Percentiles rank a stretch among this genome's conserved stretches.
Conservation (phyloP, 2,113 vertebrate genomes). For the Crypturellus undulatus region DNA sequence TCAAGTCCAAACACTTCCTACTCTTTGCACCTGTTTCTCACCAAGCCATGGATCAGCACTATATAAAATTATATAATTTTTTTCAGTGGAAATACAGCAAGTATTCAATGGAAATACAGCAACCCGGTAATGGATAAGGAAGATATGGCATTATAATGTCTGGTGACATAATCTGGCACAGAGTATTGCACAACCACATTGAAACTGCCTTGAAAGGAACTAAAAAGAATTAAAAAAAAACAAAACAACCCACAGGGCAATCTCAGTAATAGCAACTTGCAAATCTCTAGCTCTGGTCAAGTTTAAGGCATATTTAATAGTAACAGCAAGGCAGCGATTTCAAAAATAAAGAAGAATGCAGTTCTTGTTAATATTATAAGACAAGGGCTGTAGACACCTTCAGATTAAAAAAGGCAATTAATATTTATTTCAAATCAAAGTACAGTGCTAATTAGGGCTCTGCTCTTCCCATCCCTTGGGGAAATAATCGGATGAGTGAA, state of each 20-base stretch:
- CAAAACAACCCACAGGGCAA: neutral
- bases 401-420: constrained; percentile 65
- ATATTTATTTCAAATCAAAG: constrained; percentile 67
- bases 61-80: neutral
- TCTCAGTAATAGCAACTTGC: neutral
- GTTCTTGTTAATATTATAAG: neutral
- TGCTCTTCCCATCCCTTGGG: constrained; percentile 50
- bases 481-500: constrained; percentile 64
- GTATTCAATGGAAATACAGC: neutral
- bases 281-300: neutral
- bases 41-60: neutral
- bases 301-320: neutral
- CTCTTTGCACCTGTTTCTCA: neutral
- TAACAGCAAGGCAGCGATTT: neutral
- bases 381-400: constrained; percentile 34
- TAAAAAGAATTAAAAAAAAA: neutral
- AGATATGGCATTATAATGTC: neutral
- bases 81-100: neutral
- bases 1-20: neutral
- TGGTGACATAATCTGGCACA: neutral
- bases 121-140: neutral
- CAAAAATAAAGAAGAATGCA: neutral
- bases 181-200: neutral
- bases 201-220: neutral
- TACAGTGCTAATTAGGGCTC: constrained; percentile 59